A percentile compares a stretch with the other conserved stretches of the same genome.
Evolutionary conservation across 64 coral and sea anemone genomes (phyloP).

Genomic region (Pocillopora verrucosa): DNA sequence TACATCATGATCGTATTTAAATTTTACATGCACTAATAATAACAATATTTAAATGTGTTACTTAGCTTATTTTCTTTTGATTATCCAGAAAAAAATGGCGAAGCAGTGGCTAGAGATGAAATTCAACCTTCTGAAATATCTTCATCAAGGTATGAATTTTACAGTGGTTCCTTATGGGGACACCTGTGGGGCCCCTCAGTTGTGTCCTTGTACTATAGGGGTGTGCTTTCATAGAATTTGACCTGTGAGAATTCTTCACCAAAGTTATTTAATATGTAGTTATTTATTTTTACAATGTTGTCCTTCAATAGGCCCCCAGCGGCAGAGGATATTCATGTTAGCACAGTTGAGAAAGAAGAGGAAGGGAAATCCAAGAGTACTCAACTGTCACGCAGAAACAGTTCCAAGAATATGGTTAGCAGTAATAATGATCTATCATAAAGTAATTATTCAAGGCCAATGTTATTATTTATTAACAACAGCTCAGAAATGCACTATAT

Average conservation of each 20-base stretch:
- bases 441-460: neutral
- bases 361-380: constrained; percentile 1
- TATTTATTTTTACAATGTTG: neutral
- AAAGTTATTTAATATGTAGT: no score
- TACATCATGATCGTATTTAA: no score
- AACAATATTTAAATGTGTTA: neutral
- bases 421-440: no score
- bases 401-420: constrained; percentile 34
- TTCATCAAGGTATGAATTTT: neutral
- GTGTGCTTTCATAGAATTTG: no score
- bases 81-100: constrained; percentile 3
- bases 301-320: neutral
- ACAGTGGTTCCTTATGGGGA: no score
- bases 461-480: neutral
- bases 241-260: no score
- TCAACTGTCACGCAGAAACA: constrained; percentile 1
- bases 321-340: neutral
- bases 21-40: neutral
- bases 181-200: no score
- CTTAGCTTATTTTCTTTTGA: neutral
- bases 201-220: no score
- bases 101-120: neutral
- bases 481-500: no score
- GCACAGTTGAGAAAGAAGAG: neutral
- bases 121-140: neutral